phyloP scores from a whole-genome alignment of 2,797 vertebrate species.

The Enteromius mattozi region DNA sequence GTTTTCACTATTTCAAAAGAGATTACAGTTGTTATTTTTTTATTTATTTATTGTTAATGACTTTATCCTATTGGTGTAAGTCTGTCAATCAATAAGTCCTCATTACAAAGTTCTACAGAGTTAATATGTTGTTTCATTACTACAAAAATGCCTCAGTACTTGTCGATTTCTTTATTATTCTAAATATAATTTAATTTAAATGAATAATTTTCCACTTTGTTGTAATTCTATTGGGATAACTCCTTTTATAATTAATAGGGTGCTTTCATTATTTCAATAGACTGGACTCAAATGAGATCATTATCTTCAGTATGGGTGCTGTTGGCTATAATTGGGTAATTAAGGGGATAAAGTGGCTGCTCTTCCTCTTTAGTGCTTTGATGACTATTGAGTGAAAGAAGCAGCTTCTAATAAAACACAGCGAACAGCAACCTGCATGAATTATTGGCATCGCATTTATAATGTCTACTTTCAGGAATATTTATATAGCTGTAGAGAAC shows the following conservation, averaged over 20 bases:
- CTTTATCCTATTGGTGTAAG: not conserved
- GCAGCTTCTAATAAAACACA: constrained; percentile 74
- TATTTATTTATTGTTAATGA: not conserved
- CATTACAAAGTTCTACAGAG: not conserved
- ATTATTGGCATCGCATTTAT: constrained; percentile 73
- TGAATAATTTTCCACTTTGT: constrained; percentile 9
- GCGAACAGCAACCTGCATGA: constrained; percentile 66
- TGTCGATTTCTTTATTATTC: not conserved
- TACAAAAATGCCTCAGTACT: not conserved
- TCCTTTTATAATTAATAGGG: constrained; percentile 43
- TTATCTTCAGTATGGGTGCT: constrained; percentile 66
- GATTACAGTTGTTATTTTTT: not conserved
- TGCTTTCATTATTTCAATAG: constrained; percentile 46
- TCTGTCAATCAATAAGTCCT: not conserved
- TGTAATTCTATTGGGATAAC: not conserved
- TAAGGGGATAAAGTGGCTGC: constrained; percentile 73
- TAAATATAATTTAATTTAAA: not conserved
- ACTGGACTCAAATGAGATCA: constrained; percentile 34
- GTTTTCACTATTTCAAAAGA: not conserved
- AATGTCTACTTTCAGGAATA: constrained; percentile 54
- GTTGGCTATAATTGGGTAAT: constrained; percentile 82
- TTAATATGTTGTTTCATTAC: not conserved
- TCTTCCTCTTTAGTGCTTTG: constrained; percentile 80
- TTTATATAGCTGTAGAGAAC: constrained; percentile 20
- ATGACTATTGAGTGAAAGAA: constrained; percentile 81